phyloP scores from a whole-genome alignment of 2,797 vertebrate genomes.

The Hypotaenidia philippensis region DNA sequence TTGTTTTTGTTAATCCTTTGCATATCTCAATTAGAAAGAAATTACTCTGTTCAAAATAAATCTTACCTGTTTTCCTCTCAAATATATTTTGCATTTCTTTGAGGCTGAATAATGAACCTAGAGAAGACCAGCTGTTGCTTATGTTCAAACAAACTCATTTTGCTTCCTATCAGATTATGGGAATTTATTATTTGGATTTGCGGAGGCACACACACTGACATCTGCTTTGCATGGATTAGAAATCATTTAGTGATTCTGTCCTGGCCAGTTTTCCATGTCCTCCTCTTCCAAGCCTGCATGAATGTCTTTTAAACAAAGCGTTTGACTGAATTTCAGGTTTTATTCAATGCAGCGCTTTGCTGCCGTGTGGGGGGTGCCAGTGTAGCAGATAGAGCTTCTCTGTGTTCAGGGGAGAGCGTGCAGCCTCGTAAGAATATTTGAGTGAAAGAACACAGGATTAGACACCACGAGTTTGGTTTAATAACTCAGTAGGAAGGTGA shows the following conservation, averaged over 20 bases:
- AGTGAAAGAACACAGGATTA: background rate
- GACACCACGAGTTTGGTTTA: background rate
- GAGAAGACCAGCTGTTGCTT: constrained; percentile 47
- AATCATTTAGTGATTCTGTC: background rate
- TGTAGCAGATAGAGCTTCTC: background rate
- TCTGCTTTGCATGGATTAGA: background rate
- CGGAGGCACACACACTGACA: background rate
- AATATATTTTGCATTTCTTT: background rate
- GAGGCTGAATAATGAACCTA: constrained; percentile 19
- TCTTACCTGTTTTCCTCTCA: background rate
- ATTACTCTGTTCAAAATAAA: background rate
- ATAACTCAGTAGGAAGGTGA: background rate
- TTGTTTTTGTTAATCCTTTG: background rate
- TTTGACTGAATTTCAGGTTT: background rate
- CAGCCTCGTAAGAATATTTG: background rate
- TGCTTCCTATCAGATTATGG: constrained; percentile 17
- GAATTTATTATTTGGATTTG: constrained; percentile 18
- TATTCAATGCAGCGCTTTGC: background rate
- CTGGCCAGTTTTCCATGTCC: background rate
- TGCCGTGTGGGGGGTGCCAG: background rate
- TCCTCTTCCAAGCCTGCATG: background rate
- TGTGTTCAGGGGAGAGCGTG: background rate
- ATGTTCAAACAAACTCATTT: constrained; percentile 39
- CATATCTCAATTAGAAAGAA: background rate
- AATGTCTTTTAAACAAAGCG: background rate